Conservation (phyloP, 1,140 invertebrate species). For the Aphelenchoides fujianensis region DNA sequence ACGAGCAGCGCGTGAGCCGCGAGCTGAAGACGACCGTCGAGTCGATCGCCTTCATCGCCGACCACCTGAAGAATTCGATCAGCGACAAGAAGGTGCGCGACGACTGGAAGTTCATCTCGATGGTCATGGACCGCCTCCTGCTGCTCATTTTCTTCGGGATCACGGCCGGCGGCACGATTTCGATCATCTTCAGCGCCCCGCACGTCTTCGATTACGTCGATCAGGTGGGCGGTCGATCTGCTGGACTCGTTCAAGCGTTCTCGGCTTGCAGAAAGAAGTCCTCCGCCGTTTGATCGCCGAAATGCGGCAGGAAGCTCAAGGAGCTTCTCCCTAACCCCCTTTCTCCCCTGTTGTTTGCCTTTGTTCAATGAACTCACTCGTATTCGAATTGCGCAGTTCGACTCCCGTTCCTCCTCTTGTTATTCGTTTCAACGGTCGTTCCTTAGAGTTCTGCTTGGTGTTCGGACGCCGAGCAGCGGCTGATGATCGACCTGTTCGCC, state of each 20-base stretch:
- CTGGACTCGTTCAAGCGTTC: conserved; percentile 66
- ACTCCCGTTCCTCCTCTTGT: no score
- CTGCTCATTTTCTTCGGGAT: conserved; percentile 95
- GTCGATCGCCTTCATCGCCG: conserved; percentile 65
- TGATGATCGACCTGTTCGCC: conserved; percentile 91
- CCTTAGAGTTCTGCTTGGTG: neutral
- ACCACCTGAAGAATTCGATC: conserved; percentile 64
- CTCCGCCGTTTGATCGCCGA: conserved; percentile 15
- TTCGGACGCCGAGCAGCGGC: conserved; percentile 88
- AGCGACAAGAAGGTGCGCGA: conserved; percentile 86
- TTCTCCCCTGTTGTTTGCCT: no score
- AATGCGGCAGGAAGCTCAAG: conserved; percentile 1
- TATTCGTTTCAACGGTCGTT: neutral
- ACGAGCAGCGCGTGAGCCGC: conserved; percentile 52
- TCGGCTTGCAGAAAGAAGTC: conserved; percentile 17
- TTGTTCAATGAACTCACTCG: no score
- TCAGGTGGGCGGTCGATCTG: conserved; percentile 90
- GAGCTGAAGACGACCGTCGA: conserved; percentile 63
- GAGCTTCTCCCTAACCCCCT: no score
- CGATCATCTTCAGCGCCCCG: conserved; percentile 96
- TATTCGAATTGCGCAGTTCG: no score
- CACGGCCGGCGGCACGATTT: conserved; percentile 86
- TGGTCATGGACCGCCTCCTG: conserved; percentile 95
- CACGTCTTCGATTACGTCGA: conserved; percentile 98
- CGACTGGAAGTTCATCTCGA: conserved; percentile 99